Conservation (phyloP, 2,113 vertebrate genomes). For the Corythaixoides concolor region DNA sequence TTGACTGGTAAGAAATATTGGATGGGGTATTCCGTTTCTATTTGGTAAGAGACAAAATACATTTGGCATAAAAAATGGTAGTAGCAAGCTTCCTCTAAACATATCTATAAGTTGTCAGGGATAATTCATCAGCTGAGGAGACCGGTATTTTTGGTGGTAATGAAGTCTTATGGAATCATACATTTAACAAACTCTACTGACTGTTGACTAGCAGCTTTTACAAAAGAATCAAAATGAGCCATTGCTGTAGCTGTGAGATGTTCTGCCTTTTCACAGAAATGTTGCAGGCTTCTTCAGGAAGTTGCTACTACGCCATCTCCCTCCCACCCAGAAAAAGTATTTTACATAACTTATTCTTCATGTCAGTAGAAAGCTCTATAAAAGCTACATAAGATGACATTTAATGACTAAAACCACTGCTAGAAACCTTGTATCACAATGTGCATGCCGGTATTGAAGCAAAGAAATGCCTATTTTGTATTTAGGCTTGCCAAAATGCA, state of each 20-base stretch:
- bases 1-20: neutral
- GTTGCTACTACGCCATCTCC: neutral
- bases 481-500: neutral
- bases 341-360: neutral
- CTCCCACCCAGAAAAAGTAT: neutral
- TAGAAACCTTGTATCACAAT: neutral
- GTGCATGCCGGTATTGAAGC: neutral
- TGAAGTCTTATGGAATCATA: neutral
- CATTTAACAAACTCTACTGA: neutral
- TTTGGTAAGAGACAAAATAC: neutral
- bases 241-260: neutral
- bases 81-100: neutral
- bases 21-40: neutral
- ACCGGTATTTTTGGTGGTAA: constrained; percentile 2
- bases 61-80: constrained; percentile 9
- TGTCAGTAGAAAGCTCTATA: neutral
- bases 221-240: neutral
- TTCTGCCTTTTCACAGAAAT: neutral
- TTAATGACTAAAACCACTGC: neutral
- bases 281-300: neutral
- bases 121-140: neutral
- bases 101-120: neutral
- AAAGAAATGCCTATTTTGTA: neutral
- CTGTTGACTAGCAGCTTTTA: neutral
- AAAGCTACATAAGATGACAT: neutral